Percentiles rank a stretch among this genome's conserved stretches.
phyloP scores from a whole-genome alignment of 1,140 invertebrate species.

The Ceratosolen solmsi region DNA sequence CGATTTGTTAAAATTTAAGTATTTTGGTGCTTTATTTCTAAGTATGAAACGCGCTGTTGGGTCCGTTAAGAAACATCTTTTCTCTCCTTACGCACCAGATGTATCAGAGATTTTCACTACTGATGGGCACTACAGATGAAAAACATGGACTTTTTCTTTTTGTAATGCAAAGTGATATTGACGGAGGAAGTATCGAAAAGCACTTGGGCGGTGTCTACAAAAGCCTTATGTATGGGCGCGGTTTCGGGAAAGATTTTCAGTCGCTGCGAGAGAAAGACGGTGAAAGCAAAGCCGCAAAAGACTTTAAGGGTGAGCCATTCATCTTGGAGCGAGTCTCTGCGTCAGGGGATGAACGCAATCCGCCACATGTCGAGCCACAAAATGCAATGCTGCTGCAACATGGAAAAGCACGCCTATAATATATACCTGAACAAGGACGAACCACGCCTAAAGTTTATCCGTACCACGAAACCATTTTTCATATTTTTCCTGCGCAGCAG shows the following conservation, averaged over 20 bases:
- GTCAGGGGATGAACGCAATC: constrained; percentile 42
- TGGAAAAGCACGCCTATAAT: neutral
- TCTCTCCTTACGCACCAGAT: constrained; percentile 19
- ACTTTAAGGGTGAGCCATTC: constrained; percentile 41
- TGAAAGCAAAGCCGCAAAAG: constrained; percentile 42
- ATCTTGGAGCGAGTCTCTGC: constrained; percentile 21
- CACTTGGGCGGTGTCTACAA: constrained; percentile 26
- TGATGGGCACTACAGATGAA: constrained; percentile 41
- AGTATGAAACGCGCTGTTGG: neutral
- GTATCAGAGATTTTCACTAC: constrained; percentile 34
- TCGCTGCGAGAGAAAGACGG: constrained; percentile 16
- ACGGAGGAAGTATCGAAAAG: constrained; percentile 3
- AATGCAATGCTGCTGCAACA: neutral
- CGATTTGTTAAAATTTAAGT: constrained; percentile 30
- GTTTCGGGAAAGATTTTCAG: constrained; percentile 37
- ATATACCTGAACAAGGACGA: constrained; percentile 26
- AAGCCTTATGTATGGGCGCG: constrained; percentile 40
- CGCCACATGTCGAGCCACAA: constrained; percentile 45
- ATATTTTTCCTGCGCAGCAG: too few relatives aligned
- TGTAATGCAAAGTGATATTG: constrained; percentile 13
- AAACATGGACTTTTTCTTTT: constrained; percentile 38
- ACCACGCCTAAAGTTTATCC: constrained; percentile 36
- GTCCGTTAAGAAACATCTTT: neutral
- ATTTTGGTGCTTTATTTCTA: neutral
- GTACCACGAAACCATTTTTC: constrained; percentile 28